phyloP scores from a whole-genome alignment of 2,797 vertebrate species.

The Lycodopsis pacificus region DNA sequence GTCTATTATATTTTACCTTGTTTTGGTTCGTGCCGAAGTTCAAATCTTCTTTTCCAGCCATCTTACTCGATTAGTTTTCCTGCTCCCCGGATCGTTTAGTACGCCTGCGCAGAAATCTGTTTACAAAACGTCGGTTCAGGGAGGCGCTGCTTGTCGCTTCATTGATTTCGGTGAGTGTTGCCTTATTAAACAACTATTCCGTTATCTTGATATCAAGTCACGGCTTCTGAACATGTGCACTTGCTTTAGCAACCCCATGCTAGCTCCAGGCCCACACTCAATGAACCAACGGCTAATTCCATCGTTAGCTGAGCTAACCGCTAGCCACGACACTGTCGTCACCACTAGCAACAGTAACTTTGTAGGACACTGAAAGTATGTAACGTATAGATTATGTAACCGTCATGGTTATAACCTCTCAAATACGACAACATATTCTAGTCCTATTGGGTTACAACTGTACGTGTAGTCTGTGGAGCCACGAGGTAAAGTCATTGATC shows the following conservation, averaged over 20 bases:
- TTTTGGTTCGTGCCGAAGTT: not conserved
- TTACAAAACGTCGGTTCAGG: not conserved
- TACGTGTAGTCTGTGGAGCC: not conserved
- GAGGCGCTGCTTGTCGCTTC: not conserved
- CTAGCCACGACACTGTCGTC: not conserved
- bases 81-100: constrained; percentile 23
- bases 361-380: not conserved
- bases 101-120: constrained; percentile 43
- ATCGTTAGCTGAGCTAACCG: constrained; percentile 1
- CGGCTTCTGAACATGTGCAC: not conserved
- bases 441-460: fast-evolving
- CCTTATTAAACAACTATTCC: not conserved
- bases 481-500: not conserved
- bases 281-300: not conserved
- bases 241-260: fast-evolving
- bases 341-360: not conserved
- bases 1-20: not conserved
- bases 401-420: fast-evolving
- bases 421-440: fast-evolving
- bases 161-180: constrained; percentile 56
- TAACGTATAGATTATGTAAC: not conserved
- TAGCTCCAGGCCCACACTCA: not conserved
- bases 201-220: not conserved
- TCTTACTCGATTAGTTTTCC: constrained; percentile 58
- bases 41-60: not conserved